Evolutionary conservation across 2,797 vertebrate species (phyloP), one percentile per base, ranked within the genome.

Genomic region (Sebastes umbrosus): DNA sequence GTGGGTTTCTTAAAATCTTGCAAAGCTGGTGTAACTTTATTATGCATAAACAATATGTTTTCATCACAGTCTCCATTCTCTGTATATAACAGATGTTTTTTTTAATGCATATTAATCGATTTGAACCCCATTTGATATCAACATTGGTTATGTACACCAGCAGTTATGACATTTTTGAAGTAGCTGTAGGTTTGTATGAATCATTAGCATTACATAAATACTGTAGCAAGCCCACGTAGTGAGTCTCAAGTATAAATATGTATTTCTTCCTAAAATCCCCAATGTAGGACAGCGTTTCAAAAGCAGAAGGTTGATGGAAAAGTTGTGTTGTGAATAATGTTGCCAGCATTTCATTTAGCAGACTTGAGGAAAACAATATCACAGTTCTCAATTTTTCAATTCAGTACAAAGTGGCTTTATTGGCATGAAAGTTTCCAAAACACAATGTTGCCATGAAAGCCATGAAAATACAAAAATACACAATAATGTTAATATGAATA

Each of bases 101-200:
- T 83, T 83, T 62, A 82, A 84, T 54, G 60, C 5, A n/a, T 29
- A 80, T 64, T 71, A 82, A 83, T 82, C 1, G 20, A 31, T 82
- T 77, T 74, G 57, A 82, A 77, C 52, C 16, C 8, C 32, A 31
- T 79, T 78, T 84, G 12, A 86, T 64, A 80, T 75, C 64, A 77
- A 24, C 25, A 64, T 50, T 67, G 24, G 69, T 65, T 58, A 52
- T 50, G 58, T 79, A 76, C 32, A 77, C 22, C n/a, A 73, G 43
- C 54, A 43, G 72, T 74, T 80, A 39, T 58, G 18, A 77, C 79
- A 79, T 74, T 84, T 80, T 83, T 29, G 59, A 77, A 85, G 58
- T 67, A 52, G 67, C 36, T 22, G 58, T 69, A 68, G 69, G 78
- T 68, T 79, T 83, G n/a, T 85, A 50, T 58, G 31, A 82, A 34